A percentile compares a stretch with the other conserved stretches of the same genome.
phyloP scores from a whole-genome alignment of 2,797 vertebrate genomes.

The Parauchenoglanis ngamensis region DNA sequence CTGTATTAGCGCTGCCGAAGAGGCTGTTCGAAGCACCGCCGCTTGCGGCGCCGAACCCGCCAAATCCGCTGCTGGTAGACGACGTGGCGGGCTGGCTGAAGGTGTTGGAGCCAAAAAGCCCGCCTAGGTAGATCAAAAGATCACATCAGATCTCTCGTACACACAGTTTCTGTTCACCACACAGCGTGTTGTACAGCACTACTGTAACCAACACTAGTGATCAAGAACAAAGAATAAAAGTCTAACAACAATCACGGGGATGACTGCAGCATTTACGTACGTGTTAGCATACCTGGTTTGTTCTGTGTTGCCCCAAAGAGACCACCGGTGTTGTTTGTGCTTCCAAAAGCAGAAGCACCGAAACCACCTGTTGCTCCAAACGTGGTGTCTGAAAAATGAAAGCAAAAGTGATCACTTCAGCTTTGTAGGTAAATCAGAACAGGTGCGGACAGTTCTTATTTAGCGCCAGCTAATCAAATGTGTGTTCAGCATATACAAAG shows the following conservation, averaged over 20 bases:
- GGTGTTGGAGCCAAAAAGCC: slow-evolving; percentile 87
- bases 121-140: slow-evolving; percentile 71
- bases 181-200: not conserved
- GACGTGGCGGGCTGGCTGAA: slow-evolving; percentile 92
- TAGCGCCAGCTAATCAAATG: too few relatives aligned
- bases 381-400: slow-evolving; percentile 75
- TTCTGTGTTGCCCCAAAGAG: slow-evolving; percentile 87
- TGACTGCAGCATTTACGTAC: not conserved
- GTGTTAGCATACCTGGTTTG: slow-evolving; percentile 83
- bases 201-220: not conserved
- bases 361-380: slow-evolving; percentile 88
- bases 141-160: not conserved
- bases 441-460: too few relatives aligned
- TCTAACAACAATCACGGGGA: not conserved
- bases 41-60: slow-evolving; percentile 82
- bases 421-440: not conserved
- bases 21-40: slow-evolving; percentile 86
- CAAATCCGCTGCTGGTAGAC: slow-evolving; percentile 87
- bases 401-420: not conserved
- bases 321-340: slow-evolving; percentile 82
- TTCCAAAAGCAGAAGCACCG: slow-evolving; percentile 87
- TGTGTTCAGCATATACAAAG: too few relatives aligned
- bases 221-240: not conserved
- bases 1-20: slow-evolving; percentile 85
- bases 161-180: not conserved